Percentiles rank a stretch among this genome's conserved stretches.
Evolutionary conservation across 2,797 vertebrate genomes (phyloP).

Genomic region (Selene dorsalis): DNA sequence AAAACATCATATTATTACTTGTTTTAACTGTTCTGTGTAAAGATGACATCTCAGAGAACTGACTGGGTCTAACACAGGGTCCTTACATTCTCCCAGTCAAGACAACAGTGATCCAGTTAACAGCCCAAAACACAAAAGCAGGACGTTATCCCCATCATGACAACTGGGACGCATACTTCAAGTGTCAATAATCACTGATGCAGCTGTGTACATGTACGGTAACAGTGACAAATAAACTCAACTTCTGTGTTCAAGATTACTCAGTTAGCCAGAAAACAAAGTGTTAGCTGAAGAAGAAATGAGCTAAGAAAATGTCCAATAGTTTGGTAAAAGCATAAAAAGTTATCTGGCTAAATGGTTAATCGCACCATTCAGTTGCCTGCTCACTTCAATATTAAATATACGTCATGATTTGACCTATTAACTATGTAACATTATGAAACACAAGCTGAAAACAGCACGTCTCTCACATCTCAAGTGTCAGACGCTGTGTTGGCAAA

Average conservation of each 20-base stretch:
- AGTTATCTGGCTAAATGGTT: slow-evolving; percentile 43
- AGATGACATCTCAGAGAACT: background rate
- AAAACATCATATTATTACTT: slow-evolving; percentile 23
- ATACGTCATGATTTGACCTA: slow-evolving; percentile 5
- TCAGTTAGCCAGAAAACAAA: slow-evolving; percentile 44
- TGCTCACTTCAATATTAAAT: slow-evolving; percentile 26
- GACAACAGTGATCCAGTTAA: background rate
- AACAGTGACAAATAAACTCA: slow-evolving; percentile 4
- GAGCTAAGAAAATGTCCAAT: slow-evolving; percentile 1
- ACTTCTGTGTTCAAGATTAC: slow-evolving; percentile 27
- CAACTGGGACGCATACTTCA: slow-evolving; percentile 48
- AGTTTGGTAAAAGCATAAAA: background rate
- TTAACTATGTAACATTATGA: slow-evolving; percentile 8
- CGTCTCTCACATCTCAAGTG: slow-evolving; percentile 4
- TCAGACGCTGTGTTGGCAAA: slow-evolving; percentile 21
- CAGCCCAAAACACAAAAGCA: slow-evolving; percentile 10
- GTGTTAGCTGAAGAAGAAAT: background rate
- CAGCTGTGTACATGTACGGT: slow-evolving; percentile 6
- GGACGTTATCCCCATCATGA: slow-evolving; percentile 8
- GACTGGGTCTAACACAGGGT: background rate
- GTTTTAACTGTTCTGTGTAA: slow-evolving; percentile 3
- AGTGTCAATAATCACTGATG: slow-evolving; percentile 43
- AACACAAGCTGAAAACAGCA: slow-evolving; percentile 22
- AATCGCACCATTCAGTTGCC: slow-evolving; percentile 4
- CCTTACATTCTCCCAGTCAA: slow-evolving; percentile 16